These are phyloP conservation scores for Iguana delicatissima DNA, from an alignment of 2,797 vertebrate genomes.

Conservation along the genomic window DNA sequence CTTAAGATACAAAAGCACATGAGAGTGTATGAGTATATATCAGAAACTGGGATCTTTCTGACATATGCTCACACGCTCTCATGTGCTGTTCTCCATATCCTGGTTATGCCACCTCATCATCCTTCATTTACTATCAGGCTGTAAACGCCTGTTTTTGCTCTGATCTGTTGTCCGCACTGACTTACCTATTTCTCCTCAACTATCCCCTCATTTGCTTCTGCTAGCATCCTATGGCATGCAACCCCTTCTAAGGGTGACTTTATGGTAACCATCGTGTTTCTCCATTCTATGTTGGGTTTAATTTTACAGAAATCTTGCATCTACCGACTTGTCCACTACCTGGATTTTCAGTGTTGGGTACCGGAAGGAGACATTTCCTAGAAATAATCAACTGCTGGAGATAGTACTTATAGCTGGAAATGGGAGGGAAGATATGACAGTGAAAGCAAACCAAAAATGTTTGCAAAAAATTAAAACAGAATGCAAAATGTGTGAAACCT, in stretches of 20 bases:
- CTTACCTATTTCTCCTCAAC: background rate
- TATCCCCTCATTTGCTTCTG: background rate
- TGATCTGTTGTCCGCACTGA: background rate
- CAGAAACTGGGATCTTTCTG: background rate
- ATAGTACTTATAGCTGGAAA: background rate
- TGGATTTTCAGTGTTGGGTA: background rate
- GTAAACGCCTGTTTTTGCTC: background rate
- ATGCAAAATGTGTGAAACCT: background rate
- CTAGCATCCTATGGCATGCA: background rate
- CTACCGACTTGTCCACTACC: background rate
- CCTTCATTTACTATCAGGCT: background rate
- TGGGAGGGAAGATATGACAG: background rate
- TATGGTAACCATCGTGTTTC: background rate
- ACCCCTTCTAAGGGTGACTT: background rate
- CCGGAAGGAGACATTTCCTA: background rate
- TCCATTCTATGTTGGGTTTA: no score
- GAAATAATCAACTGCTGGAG: no score
- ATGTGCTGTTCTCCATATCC: background rate
- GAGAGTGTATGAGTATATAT: no score
- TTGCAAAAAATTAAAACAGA: background rate
- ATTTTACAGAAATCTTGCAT: background rate
- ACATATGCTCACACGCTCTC: background rate
- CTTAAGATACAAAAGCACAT: background rate
- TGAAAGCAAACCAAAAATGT: background rate
- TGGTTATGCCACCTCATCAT: background rate